Percentiles rank a stretch among this genome's conserved stretches.
Conservation (phyloP, 2,113 vertebrate species). For the Tupaia chinensis region DNA sequence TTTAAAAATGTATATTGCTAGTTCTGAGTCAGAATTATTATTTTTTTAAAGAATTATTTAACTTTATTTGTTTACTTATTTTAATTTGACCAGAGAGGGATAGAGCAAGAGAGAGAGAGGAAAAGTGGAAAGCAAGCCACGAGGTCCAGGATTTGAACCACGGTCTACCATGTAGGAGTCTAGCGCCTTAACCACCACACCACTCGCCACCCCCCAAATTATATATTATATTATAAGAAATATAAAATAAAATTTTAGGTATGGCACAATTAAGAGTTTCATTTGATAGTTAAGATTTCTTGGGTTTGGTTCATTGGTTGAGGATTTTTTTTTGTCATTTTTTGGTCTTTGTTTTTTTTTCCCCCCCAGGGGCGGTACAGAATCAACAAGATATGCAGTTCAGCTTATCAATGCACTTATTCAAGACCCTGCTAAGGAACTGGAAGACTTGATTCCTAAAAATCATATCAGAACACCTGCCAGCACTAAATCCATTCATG, state of each 20-base stretch:
- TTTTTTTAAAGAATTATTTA: too few relatives aligned
- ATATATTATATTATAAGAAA: too few relatives aligned
- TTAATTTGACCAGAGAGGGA: too few relatives aligned
- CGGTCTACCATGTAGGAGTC: too few relatives aligned
- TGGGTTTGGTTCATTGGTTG: neutral
- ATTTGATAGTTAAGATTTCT: slow-evolving; percentile 43
- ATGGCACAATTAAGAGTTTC: slow-evolving; percentile 44
- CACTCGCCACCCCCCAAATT: too few relatives aligned
- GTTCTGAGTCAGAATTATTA: neutral
- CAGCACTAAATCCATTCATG: slow-evolving; percentile 92
- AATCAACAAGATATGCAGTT: slow-evolving; percentile 97
- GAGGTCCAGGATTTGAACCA: too few relatives aligned
- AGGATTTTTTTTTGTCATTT: neutral
- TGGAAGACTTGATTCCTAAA: slow-evolving; percentile 98
- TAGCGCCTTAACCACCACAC: too few relatives aligned
- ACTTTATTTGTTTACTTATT: too few relatives aligned
- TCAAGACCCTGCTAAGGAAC: slow-evolving; percentile 99
- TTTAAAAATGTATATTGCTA: slow-evolving; percentile 22
- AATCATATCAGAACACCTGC: slow-evolving; percentile 97
- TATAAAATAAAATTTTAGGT: neutral
- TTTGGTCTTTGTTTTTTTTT: slow-evolving; percentile 20
- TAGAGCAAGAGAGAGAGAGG: too few relatives aligned
- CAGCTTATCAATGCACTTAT: slow-evolving; percentile 99
- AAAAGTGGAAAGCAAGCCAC: too few relatives aligned
- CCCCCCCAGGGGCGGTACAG: slow-evolving; percentile 94